Conservation (phyloP, 2,888 invertebrate species). For the Neoascia interrupta region DNA sequence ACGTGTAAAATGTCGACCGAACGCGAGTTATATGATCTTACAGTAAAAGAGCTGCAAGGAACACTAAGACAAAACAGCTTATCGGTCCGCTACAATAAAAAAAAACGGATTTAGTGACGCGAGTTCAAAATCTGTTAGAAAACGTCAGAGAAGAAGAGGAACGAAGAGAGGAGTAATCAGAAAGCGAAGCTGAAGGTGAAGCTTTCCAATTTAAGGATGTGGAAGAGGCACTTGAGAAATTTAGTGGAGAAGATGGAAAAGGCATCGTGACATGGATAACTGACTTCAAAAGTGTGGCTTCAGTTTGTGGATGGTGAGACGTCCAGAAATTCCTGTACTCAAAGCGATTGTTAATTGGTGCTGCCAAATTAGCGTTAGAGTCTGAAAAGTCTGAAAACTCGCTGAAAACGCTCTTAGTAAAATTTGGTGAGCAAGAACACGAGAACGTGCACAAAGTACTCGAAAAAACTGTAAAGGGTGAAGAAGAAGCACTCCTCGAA, state of each 20-base stretch:
- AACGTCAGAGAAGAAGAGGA: too few species aligned
- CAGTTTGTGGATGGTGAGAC: constrained; percentile 36
- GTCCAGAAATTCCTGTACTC: constrained; percentile 38
- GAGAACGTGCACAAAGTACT: constrained; percentile 11
- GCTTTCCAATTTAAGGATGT: too few species aligned
- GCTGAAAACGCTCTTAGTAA: constrained; percentile 8
- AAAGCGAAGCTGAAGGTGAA: too few species aligned
- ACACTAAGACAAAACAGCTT: too few species aligned
- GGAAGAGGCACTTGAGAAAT: constrained; percentile 35
- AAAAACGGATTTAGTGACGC: too few species aligned
- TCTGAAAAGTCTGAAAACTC: constrained; percentile 8
- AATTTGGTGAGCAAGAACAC: constrained; percentile 2
- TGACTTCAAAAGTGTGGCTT: constrained; percentile 29
- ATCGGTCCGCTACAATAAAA: too few species aligned
- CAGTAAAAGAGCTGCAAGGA: too few species aligned
- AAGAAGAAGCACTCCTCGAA: constrained; percentile 18
- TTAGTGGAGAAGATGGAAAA: constrained; percentile 34
- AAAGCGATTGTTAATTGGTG: constrained; percentile 35
- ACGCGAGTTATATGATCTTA: too few species aligned
- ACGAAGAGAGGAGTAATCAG: too few species aligned
- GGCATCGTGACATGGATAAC: constrained; percentile 27
- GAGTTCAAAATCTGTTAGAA: too few species aligned
- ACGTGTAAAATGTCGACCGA: too few species aligned
- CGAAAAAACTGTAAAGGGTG: too few species aligned
- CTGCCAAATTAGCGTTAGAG: constrained; percentile 34